A percentile compares a stretch with the other conserved stretches of the same genome.
Evolutionary conservation across 1,140 invertebrate genomes (phyloP).

Genomic region (Papilio polytes): DNA sequence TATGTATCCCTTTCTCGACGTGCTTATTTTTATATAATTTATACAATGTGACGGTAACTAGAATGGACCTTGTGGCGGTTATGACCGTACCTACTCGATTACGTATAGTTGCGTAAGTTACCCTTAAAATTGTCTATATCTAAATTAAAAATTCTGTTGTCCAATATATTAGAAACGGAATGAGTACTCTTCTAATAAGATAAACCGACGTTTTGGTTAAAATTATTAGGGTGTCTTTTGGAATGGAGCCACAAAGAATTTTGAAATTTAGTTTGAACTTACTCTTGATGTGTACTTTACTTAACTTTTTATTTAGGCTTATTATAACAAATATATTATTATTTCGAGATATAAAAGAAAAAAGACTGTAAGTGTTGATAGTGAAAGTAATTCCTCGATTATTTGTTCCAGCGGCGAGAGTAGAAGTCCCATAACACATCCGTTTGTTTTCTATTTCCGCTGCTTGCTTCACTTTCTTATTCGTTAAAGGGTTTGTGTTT

Average conservation of each 20-base stretch:
- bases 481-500: conserved; percentile 14
- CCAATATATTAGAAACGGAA: not conserved
- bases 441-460: conserved; percentile 25
- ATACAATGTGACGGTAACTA: conserved; percentile 80
- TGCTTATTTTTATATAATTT: conserved; percentile 82
- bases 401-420: conserved; percentile 23
- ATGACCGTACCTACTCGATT: conserved; percentile 65
- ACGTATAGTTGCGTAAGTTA: conserved; percentile 64
- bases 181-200: too few species aligned
- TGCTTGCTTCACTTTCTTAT: conserved; percentile 1
- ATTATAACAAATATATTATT: not conserved
- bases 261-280: not conserved
- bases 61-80: conserved; percentile 75
- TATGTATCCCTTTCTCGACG: conserved; percentile 66
- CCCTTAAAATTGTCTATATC: not conserved
- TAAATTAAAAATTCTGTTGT: not conserved
- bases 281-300: too few species aligned
- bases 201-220: too few species aligned
- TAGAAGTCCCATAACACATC: not conserved
- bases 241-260: not conserved
- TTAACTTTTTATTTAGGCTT: not conserved
- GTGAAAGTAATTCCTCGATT: not conserved
- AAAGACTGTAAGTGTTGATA: not conserved
- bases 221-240: not conserved
- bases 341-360: not conserved